These are phyloP conservation scores for Cabera pusaria DNA, from an alignment of 2,888 invertebrate species.

Conservation along the genomic window DNA sequence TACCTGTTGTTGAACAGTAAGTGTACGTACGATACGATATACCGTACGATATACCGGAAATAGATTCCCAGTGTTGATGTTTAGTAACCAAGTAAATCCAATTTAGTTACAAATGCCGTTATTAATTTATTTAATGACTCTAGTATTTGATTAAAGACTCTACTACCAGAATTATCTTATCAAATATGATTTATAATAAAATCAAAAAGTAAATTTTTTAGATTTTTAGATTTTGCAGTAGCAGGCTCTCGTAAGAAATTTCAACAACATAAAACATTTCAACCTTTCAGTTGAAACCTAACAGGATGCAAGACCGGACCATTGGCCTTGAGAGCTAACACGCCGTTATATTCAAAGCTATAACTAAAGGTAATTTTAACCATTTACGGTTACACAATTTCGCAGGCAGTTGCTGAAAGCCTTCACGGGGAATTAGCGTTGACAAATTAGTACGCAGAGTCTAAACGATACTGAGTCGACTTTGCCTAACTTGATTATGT, in stretches of 20 bases:
- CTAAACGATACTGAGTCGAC: conserved; percentile 18
- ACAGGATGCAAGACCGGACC: conserved; percentile 1
- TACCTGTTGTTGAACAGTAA: conserved; percentile 38
- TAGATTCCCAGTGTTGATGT: background rate
- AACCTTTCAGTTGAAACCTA: background rate
- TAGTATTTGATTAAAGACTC: too few relatives aligned
- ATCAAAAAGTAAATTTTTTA: too few relatives aligned
- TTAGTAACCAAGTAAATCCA: too few relatives aligned
- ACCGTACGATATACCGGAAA: conserved; percentile 16
- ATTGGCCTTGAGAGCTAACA: conserved; percentile 9
- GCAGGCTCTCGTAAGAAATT: too few relatives aligned
- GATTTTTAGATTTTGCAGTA: too few relatives aligned
- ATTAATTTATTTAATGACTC: too few relatives aligned
- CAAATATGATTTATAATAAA: too few relatives aligned
- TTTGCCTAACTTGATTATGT: conserved; percentile 14
- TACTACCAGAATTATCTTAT: too few relatives aligned
- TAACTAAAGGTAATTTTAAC: conserved; percentile 16
- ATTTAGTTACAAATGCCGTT: too few relatives aligned
- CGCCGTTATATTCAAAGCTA: conserved; percentile 33
- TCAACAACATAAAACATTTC: too few relatives aligned
- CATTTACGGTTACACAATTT: conserved; percentile 23
- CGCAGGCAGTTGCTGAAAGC: conserved; percentile 28
- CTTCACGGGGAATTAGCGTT: conserved; percentile 34
- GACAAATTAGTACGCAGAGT: conserved; percentile 30
- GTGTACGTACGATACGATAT: too few relatives aligned